Evolutionary conservation across 2,888 invertebrate species (phyloP), one percentile per base, ranked within the genome.

Genomic region (Lapara coniferarum): DNA sequence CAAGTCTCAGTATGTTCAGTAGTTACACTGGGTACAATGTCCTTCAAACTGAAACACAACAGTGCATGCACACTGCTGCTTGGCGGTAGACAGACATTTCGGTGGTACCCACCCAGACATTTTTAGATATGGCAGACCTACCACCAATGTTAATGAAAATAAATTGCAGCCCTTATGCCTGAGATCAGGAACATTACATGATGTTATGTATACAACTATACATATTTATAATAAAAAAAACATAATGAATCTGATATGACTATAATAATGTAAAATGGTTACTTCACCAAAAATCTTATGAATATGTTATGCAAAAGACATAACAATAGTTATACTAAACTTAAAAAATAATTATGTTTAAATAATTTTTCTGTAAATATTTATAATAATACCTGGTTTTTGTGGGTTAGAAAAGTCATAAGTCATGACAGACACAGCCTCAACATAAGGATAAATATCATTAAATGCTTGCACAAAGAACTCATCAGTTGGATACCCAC

Each of bases 381-480:
- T 13, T 14, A 55, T 30, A 19, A 19, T 51, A 58, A 80, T 82
- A 95, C 97, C 97, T 79, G 97, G 97, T 79, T 96, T 95, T 84
- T 97, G 96, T 13, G 96, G 94, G 85, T 92, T 97, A 2, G 98
- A 98, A 88, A 96, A 99, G 87, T 99, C 99, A 84, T 99, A 99
- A 0, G 98, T 98, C 98, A 99, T 99, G n/a, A 99, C 94, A 51
- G 98, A 98, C 83, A 99, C 98, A 37, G 96, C 97, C 80, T 96
- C 96, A 0, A 99, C 95, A 85, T 96, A 94, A 7, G 96, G 95
- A 73, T 96, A 96, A 67, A 99, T 94, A 66, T 95, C 95, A 80
- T 97, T 95, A 86, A 98, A 97, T 76, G 98, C 96, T 75, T 96
- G 94, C 69, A 95, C 92, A 49, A 95, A 95, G 88, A 98, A 97